Conservation (phyloP, 2,888 invertebrate genomes). For the Eristalis intricaria region DNA sequence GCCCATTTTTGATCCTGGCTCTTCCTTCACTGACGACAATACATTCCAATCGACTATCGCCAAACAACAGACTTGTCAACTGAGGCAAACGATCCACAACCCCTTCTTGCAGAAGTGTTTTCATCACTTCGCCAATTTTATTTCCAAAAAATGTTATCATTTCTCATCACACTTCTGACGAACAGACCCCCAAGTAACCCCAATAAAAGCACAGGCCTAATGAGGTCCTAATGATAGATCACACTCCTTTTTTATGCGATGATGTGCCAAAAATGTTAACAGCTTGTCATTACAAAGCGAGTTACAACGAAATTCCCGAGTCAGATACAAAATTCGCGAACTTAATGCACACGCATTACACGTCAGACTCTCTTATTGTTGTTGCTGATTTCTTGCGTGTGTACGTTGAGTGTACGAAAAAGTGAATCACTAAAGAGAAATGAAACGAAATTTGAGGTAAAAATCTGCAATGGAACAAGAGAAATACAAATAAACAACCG, state of each 20-base stretch:
- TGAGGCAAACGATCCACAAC: too few species aligned
- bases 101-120: too few species aligned
- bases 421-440: conserved; percentile 55
- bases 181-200: not conserved
- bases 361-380: not conserved
- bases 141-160: too few species aligned
- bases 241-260: not conserved
- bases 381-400: not conserved
- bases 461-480: conserved; percentile 49
- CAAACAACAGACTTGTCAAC: too few species aligned
- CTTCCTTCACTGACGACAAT: too few species aligned
- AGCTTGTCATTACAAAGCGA: not conserved
- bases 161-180: too few species aligned
- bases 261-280: not conserved
- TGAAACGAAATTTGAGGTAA: conserved; percentile 43
- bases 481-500: conserved; percentile 6
- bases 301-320: not conserved
- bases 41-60: too few species aligned
- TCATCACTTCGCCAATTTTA: too few species aligned
- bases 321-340: not conserved
- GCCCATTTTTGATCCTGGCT: too few species aligned
- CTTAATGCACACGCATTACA: not conserved
- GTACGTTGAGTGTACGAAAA: not conserved
- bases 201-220: not conserved
- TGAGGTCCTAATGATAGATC: not conserved